Base-by-base conservation (phyloP, 2,797 vertebrate species). In the Arnoldichthys spilopterus region DNA sequence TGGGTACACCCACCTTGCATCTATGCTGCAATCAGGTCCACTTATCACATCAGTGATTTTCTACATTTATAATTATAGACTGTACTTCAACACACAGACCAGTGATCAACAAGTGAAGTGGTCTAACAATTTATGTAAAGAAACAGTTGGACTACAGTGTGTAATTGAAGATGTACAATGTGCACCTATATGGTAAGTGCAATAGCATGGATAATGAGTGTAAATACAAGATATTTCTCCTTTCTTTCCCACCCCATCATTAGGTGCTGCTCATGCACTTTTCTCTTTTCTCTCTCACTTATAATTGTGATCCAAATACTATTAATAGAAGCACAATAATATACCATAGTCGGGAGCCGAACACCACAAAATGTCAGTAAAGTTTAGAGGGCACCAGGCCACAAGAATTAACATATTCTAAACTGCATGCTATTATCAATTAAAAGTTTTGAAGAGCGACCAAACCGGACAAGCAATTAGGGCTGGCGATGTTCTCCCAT, bases 371-470 rank as follows among this genome's bases (percentile, higher is more conserved):
- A 83, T 69, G 61, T 74, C 78, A 78, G 20, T 15, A 30, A 59
- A 54, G 72, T 75, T 83, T 77, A 67, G 22, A 53, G 76, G 63
- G 73, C 61, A 76, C 61, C 43, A 22, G 75, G 37, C 22, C 58
- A 28, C 7, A n/a, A 9, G 62, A 72, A 78, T 76, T 59, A 78
- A 12, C 64, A 66, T 66, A 77, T 80, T 75, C 56, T 37, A 63
- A 76, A 77, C 54, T 34, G 61, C 68, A 61, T 11, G 18, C n/a
- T 61, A 51, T 74, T 70, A 79, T 83, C 80, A 67, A 83, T 84
- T 81, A 84, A 85, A 85, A 81, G 68, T 84, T 87, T 79, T 67
- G 68, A 20, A 54, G 83, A 64, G 72, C 43, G 69, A 68, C 79
- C 75, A 51, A 63, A 64, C 72, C 53, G 37, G 68, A 74, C 51